These are phyloP conservation scores for Lutjanus erythropterus DNA, from an alignment of 2,113 vertebrate species.

Conservation along the genomic window DNA sequence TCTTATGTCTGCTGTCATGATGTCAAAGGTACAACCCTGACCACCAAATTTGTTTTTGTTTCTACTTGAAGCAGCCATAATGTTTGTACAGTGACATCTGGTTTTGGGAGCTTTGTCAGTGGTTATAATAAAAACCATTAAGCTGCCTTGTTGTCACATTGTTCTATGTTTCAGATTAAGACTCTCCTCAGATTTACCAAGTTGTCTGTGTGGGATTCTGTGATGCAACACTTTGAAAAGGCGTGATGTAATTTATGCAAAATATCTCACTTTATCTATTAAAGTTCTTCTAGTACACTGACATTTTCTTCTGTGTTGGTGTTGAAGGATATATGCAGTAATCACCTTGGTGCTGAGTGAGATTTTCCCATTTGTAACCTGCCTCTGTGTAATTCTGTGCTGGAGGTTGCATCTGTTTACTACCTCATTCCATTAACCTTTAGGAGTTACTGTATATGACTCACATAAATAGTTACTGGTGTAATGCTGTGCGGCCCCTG, in stretches of 20 bases:
- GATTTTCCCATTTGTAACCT: background rate
- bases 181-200: constrained; percentile 8
- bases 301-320: background rate
- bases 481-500: background rate
- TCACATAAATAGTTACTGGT: background rate
- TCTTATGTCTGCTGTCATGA: background rate
- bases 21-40: background rate
- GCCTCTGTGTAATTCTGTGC: background rate
- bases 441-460: background rate
- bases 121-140: background rate
- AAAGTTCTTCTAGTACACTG: background rate
- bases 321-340: background rate
- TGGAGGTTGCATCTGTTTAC: background rate
- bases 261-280: background rate
- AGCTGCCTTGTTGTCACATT: background rate
- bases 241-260: background rate
- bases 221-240: constrained; percentile 48
- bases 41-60: background rate
- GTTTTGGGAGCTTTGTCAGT: background rate
- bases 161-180: background rate
- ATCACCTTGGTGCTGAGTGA: background rate
- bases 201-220: constrained; percentile 27
- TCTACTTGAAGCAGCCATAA: background rate
- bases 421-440: background rate
- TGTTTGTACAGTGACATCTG: background rate